Evolutionary conservation across 2,113 vertebrate genomes (phyloP), one percentile per base, ranked within the genome.

Genomic region (Antechinus flavipes): DNA sequence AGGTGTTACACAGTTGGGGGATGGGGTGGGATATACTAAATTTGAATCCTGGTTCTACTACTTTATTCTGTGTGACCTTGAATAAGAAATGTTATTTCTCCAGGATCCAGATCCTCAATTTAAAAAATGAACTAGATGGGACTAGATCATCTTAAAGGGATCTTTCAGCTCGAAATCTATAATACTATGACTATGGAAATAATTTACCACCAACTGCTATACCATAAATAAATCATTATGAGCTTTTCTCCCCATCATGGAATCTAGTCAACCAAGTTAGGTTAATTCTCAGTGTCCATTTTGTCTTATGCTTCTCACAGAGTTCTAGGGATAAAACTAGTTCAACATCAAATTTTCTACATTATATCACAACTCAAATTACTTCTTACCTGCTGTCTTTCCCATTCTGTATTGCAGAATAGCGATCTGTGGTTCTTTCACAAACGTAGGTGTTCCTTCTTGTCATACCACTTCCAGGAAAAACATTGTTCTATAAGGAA

Each of bases 381-480:
- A 25, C 61, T 14, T 2, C 54, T 76, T 98, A 99, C 99, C 99
- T 99, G 99, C 99, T 99, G 98, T 99, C 99, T 98, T 99, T 99
- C 58, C 99, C 99, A 0, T 99, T 99, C 95, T 99, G 99, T 97
- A 99, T 98, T 0, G 99, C 99, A 27, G 99, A 98, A 90, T 99
- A 99, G 46, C 99, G 99, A 94, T 99, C 99, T 26, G 99, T 99
- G 96, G 99, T 98, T 94, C 99, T 99, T 90, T 99, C 99, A 96
- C 99, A 99, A 89, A 99, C 99, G 0, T 99, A 99, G 0, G 99
- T 99, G 97, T 99, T 99, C 97, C 99, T 99, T 95, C 99, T 99
- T 2, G 99, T 99, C 99, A 99, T 99, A 89, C 99, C 99, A 50
- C 99, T 99, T 91, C 98, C 99, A 84, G 99, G 96, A 96, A 99